These are phyloP conservation scores for Hirudinaria manillensis DNA, from an alignment of 2,888 invertebrate genomes.

Conservation along the genomic window DNA sequence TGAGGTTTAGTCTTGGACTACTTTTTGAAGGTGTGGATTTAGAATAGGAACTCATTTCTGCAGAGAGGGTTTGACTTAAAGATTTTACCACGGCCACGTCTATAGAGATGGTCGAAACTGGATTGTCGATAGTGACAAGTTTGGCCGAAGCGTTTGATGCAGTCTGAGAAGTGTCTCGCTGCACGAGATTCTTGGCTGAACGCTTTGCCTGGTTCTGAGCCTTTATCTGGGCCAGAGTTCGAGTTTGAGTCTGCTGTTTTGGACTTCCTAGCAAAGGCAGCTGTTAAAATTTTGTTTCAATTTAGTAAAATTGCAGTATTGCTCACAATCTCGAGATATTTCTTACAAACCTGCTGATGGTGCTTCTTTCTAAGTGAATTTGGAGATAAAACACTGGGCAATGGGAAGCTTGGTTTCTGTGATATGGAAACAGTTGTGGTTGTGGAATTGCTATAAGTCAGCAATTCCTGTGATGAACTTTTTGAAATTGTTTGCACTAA, in stretches of 20 bases:
- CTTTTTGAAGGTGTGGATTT: neutral
- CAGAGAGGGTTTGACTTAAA: neutral
- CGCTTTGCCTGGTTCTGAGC: conserved; percentile 44
- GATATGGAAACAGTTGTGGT: no score
- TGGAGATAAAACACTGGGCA: no score
- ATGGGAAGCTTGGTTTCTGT: no score
- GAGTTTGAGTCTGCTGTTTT: conserved; percentile 42
- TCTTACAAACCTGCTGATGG: no score
- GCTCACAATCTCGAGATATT: no score
- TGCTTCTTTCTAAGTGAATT: no score
- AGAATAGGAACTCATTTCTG: neutral
- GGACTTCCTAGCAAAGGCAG: conserved; percentile 6
- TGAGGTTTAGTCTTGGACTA: neutral
- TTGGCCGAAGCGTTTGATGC: neutral
- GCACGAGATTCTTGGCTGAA: conserved; percentile 26
- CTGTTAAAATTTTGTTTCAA: neutral
- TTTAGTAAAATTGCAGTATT: no score
- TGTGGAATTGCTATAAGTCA: no score
- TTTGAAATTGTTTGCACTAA: no score
- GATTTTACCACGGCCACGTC: neutral
- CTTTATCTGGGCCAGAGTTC: conserved; percentile 52
- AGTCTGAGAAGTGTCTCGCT: neutral
- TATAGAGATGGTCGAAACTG: neutral
- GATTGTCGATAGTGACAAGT: neutral
- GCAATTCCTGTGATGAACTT: no score